A percentile compares a stretch with the other conserved stretches of the same genome.
Evolutionary conservation across 2,113 vertebrate species (phyloP).

Genomic region (Clarias gariepinus): DNA sequence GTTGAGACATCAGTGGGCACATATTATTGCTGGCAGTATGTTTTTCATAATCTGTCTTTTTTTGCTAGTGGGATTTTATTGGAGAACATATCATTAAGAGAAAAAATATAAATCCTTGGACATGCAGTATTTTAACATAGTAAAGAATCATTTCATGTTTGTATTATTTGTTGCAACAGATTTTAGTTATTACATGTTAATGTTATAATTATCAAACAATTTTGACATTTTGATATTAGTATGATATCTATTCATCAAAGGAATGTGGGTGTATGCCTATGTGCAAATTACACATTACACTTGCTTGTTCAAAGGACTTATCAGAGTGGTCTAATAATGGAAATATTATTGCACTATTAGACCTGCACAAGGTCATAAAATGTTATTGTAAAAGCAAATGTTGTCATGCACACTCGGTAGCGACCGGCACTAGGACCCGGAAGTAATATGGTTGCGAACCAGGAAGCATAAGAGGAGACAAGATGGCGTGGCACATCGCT

Average conservation of each 20-base stretch:
- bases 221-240: background rate
- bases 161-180: background rate
- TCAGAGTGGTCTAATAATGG: background rate
- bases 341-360: background rate
- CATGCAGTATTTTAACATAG: background rate
- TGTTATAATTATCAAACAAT: background rate
- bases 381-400: background rate
- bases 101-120: background rate
- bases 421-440: too few species aligned
- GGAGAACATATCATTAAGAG: background rate
- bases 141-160: background rate
- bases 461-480: too few species aligned
- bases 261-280: background rate
- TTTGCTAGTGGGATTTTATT: background rate
- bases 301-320: background rate
- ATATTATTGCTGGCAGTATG: background rate
- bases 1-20: too few species aligned
- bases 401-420: too few species aligned
- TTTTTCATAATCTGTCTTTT: background rate
- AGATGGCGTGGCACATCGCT: too few species aligned
- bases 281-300: background rate
- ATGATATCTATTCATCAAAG: background rate
- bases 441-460: too few species aligned
- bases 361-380: background rate
- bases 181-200: too few species aligned